Evolutionary conservation across 2,113 vertebrate species (phyloP).

Genomic region (Mugil cephalus): DNA sequence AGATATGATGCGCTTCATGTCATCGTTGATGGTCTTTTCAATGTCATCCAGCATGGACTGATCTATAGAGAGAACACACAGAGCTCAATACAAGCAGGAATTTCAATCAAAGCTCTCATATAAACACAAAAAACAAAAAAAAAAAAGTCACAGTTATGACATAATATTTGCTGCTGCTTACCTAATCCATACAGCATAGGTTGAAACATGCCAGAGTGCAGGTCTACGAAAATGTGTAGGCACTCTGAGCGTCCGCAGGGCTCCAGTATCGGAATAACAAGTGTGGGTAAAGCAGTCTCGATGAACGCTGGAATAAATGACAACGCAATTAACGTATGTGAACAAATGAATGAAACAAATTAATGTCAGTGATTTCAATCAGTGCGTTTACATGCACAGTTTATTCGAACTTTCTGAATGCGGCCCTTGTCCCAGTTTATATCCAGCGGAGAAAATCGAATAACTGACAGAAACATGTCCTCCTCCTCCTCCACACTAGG

Average conservation of each 20-base stretch:
- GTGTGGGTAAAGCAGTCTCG: constrained; percentile 94
- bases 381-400: too few relatives aligned
- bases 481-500: too few relatives aligned
- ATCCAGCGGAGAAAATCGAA: too few relatives aligned
- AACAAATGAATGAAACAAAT: too few relatives aligned
- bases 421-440: too few relatives aligned
- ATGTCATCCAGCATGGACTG: constrained; percentile 94
- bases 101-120: not conserved
- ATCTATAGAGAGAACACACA: constrained; percentile 82
- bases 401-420: too few relatives aligned
- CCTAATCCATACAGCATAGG: constrained; percentile 97
- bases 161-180: constrained; percentile 74
- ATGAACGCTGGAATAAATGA: constrained; percentile 89
- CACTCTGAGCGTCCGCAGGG: constrained; percentile 97
- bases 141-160: not conserved
- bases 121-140: not conserved
- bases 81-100: not conserved
- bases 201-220: constrained; percentile 99
- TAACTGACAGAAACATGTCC: too few relatives aligned
- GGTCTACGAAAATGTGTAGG: constrained; percentile 97
- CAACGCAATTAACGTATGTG: not conserved
- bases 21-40: constrained; percentile 97
- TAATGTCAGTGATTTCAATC: too few relatives aligned
- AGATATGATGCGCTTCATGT: constrained; percentile 94
- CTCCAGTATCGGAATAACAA: constrained; percentile 96